Percentiles rank a stretch among this genome's conserved stretches.
These are phyloP conservation scores for Mesoligia furuncula DNA, from an alignment of 2,888 invertebrate genomes.

Conservation along the genomic window DNA sequence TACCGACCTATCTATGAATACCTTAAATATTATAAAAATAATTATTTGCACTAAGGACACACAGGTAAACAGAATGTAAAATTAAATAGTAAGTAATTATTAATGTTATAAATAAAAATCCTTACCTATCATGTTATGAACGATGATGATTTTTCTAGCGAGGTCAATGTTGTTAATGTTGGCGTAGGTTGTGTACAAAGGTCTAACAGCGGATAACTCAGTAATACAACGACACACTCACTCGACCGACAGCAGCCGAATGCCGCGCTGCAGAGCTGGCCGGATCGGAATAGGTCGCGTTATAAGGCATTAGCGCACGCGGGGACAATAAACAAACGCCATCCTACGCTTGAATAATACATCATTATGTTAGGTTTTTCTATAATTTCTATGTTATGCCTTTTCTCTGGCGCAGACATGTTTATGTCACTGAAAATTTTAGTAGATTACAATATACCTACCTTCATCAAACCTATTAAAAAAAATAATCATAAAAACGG, in stretches of 20 bases:
- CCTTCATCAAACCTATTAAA: not conserved
- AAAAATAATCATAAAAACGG: not conserved
- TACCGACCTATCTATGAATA: not conserved
- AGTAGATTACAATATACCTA: not conserved
- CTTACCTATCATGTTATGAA: slow-evolving; percentile 87
- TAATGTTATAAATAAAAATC: slow-evolving; percentile 58
- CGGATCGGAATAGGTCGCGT: slow-evolving; percentile 56
- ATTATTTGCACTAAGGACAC: not conserved
- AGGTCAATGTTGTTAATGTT: slow-evolving; percentile 87
- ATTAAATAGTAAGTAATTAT: slow-evolving; percentile 10
- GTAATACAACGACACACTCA: slow-evolving; percentile 75
- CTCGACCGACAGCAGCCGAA: slow-evolving; percentile 85
- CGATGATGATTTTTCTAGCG: slow-evolving; percentile 78
- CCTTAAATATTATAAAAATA: slow-evolving; percentile 1
- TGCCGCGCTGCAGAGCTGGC: slow-evolving; percentile 73
- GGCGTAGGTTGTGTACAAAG: slow-evolving; percentile 87
- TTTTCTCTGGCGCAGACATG: slow-evolving; percentile 4
- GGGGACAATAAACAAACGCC: slow-evolving; percentile 39
- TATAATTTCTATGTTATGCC: not conserved
- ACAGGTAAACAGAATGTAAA: slow-evolving; percentile 10
- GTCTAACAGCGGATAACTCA: slow-evolving; percentile 66
- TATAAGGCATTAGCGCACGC: slow-evolving; percentile 58
- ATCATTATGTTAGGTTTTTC: not conserved
- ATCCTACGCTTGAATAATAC: not conserved
- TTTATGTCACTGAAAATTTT: not conserved